Evolutionary conservation across 2,888 invertebrate genomes (phyloP).

Genomic region (Philonicus albiceps): DNA sequence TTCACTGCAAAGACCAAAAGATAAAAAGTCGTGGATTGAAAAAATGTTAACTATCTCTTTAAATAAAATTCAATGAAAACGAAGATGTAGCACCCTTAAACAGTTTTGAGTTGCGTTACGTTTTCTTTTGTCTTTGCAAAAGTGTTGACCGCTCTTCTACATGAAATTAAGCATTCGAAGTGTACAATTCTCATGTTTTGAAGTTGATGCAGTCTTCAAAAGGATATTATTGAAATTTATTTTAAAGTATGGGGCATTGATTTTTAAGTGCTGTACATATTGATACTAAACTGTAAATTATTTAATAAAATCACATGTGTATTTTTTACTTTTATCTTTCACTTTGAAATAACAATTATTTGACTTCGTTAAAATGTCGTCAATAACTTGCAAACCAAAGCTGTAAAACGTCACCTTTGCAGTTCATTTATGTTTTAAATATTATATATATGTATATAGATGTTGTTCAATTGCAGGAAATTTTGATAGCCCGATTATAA

Average conservation of each 20-base stretch:
- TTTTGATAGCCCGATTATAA: too few species aligned
- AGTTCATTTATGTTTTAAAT: too few species aligned
- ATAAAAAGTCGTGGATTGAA: background rate
- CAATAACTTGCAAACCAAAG: too few species aligned
- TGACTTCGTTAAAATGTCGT: too few species aligned
- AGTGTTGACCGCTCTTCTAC: background rate
- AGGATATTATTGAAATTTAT: background rate
- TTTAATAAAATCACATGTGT: background rate
- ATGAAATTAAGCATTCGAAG: background rate
- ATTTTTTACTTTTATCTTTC: background rate
- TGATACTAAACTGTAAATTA: conserved; percentile 3
- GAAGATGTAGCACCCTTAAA: background rate
- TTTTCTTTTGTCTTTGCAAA: background rate
- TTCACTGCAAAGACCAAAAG: background rate
- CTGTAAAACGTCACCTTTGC: too few species aligned
- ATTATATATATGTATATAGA: too few species aligned
- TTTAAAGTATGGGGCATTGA: background rate
- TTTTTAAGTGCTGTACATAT: background rate
- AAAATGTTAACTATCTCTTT: background rate
- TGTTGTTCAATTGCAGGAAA: too few species aligned
- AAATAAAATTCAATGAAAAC: background rate
- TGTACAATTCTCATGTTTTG: background rate
- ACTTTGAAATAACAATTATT: background rate
- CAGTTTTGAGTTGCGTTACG: background rate
- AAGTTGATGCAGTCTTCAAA: background rate